Percentiles rank a stretch among this genome's conserved stretches.
These are phyloP conservation scores for Cyprinodon variegatus DNA, from an alignment of 2,113 vertebrate species.

Conservation along the genomic window DNA sequence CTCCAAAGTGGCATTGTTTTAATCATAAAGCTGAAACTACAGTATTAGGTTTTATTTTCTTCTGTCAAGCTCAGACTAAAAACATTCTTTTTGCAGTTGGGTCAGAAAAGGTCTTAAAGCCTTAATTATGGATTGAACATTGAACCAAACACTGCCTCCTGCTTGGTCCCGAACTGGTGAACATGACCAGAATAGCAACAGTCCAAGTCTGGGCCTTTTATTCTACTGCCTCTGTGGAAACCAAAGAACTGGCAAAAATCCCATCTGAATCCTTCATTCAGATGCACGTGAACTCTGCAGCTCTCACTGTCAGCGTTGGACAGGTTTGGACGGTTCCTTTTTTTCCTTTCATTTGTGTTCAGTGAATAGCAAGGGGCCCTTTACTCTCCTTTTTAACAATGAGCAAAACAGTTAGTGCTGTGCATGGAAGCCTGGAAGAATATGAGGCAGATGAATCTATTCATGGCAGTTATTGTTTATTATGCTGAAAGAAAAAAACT, in stretches of 20 bases:
- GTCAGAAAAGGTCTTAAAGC: background rate
- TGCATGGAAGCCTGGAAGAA: background rate
- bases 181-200: conserved; percentile 59
- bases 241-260: conserved; percentile 34
- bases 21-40: background rate
- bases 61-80: background rate
- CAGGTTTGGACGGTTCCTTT: conserved; percentile 15
- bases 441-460: too few species aligned
- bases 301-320: background rate
- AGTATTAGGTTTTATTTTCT: background rate
- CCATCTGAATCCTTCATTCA: conserved; percentile 51
- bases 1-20: background rate
- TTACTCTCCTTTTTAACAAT: background rate
- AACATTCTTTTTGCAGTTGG: background rate
- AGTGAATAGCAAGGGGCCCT: conserved; percentile 49
- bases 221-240: background rate
- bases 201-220: background rate
- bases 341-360: conserved; percentile 23
- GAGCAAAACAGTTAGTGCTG: too few species aligned
- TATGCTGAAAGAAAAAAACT: too few species aligned
- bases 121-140: background rate
- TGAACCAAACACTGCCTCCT: conserved; percentile 5
- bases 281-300: conserved; percentile 54
- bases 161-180: background rate
- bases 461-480: too few species aligned